Conservation (phyloP, 2,797 vertebrate species). For the Enteromius trimaculatus region DNA sequence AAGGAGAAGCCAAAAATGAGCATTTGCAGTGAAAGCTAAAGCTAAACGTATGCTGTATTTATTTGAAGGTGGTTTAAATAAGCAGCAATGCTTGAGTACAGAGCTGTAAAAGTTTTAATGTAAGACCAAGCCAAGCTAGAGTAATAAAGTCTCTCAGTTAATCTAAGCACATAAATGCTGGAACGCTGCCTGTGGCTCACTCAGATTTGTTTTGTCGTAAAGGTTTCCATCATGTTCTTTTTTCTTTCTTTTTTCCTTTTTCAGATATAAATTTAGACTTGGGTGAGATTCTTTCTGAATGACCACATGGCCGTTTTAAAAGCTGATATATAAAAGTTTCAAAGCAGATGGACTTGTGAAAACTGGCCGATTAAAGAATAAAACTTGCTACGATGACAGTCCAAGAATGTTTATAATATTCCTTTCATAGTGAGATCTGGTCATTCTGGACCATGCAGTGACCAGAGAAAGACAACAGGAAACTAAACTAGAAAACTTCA, state of each 20-base stretch:
- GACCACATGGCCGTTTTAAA: slow-evolving; percentile 49
- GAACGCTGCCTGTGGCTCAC: slow-evolving; percentile 31
- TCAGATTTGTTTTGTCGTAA: slow-evolving; percentile 26
- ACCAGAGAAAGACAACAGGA: not conserved
- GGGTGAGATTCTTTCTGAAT: slow-evolving; percentile 49
- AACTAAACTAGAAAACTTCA: not conserved
- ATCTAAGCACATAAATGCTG: slow-evolving; percentile 31
- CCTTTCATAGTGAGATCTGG: not conserved
- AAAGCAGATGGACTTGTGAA: slow-evolving; percentile 38
- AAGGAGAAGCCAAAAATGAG: slow-evolving; percentile 43
- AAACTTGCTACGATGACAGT: not conserved
- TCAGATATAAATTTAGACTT: slow-evolving; percentile 37
- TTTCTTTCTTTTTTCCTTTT: slow-evolving; percentile 17
- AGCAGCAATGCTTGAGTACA: slow-evolving; percentile 31
- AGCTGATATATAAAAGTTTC: slow-evolving; percentile 37
- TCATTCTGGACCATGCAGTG: not conserved
- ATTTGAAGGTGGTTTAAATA: slow-evolving; percentile 49
- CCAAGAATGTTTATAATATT: slow-evolving; percentile 7
- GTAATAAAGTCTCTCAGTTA: slow-evolving; percentile 45
- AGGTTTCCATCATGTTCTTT: slow-evolving; percentile 36
- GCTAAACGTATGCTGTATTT: slow-evolving; percentile 15
- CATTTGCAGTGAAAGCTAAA: slow-evolving; percentile 37
- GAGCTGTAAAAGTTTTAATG: slow-evolving; percentile 48
- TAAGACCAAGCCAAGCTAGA: slow-evolving; percentile 49
- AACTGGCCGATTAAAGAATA: slow-evolving; percentile 24